Conservation (phyloP, 2,113 vertebrate species). For the Ailuropoda melanoleuca region DNA sequence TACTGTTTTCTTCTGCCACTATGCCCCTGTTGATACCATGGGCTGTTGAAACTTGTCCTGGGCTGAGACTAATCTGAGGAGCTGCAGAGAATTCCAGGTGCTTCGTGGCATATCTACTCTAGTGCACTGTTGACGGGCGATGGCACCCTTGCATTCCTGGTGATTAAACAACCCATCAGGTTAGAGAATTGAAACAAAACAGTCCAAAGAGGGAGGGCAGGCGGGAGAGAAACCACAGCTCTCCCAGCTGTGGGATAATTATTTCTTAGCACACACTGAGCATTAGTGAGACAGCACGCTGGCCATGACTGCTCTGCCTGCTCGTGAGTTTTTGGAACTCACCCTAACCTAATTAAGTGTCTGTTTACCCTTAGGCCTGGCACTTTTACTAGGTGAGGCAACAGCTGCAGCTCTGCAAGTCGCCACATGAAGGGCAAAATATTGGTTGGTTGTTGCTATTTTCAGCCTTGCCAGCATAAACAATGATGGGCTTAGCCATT, state of each 20-base stretch:
- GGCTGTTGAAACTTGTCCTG: background rate
- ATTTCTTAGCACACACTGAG: background rate
- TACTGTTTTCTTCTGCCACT: background rate
- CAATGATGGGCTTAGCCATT: conserved; percentile 23
- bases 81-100: background rate
- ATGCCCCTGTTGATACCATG: background rate
- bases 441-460: conserved; percentile 79
- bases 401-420: conserved; percentile 75
- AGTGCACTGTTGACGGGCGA: background rate
- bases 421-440: conserved; percentile 76
- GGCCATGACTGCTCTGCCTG: conserved; percentile 49
- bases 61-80: background rate
- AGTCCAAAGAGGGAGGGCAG: background rate
- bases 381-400: conserved; percentile 76
- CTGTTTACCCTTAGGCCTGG: conserved; percentile 71
- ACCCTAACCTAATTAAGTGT: conserved; percentile 73
- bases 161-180: conserved; percentile 35
- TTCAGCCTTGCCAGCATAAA: conserved; percentile 79
- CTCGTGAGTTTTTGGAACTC: conserved; percentile 67
- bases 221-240: background rate
- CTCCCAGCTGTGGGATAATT: background rate
- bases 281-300: conserved; percentile 36
- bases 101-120: accelerated
- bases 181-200: background rate
- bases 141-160: background rate